phyloP scores from a whole-genome alignment of 2,113 vertebrate species.

The Todiramphus chloris region DNA sequence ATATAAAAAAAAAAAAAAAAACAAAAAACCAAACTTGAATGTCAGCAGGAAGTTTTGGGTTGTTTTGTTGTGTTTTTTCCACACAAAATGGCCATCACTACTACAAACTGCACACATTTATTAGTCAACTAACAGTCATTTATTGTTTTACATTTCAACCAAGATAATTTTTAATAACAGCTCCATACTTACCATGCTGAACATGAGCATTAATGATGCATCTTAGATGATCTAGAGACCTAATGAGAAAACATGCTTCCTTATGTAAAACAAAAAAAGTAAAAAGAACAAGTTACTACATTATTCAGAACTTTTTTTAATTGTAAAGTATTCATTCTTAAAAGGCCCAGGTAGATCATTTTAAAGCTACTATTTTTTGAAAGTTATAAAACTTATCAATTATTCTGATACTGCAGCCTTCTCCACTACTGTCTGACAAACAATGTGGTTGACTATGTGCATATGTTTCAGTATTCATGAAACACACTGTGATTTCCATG shows the following conservation, averaged over 20 bases:
- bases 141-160: background rate
- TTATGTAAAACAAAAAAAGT: conserved; percentile 63
- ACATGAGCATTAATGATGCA: conserved; percentile 87
- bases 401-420: background rate
- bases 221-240: conserved; percentile 89
- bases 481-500: background rate
- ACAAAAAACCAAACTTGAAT: background rate
- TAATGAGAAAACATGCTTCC: conserved; percentile 85
- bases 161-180: background rate
- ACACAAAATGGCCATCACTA: background rate
- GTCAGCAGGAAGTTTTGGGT: background rate
- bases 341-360: background rate
- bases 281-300: background rate
- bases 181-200: conserved; percentile 84
- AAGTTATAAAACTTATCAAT: background rate
- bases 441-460: no score
- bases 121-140: background rate
- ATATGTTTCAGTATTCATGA: background rate
- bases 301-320: background rate
- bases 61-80: background rate
- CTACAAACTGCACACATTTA: background rate
- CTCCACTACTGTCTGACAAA: background rate
- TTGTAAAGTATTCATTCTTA: background rate
- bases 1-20: background rate
- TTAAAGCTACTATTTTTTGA: background rate